phyloP scores from a whole-genome alignment of 2,888 invertebrate genomes.

The Isotomurus palustris region DNA sequence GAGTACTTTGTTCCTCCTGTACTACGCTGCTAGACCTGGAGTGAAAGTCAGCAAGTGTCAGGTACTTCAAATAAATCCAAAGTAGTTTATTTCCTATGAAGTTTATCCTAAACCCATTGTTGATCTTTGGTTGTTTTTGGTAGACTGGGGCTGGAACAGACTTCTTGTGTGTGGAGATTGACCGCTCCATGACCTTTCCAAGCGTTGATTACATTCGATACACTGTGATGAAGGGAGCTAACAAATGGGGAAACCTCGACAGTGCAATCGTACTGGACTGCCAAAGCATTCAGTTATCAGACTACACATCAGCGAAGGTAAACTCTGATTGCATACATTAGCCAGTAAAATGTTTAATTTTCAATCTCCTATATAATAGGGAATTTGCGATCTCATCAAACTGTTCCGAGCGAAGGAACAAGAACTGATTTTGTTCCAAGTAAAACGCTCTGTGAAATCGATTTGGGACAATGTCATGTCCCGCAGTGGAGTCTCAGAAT shows the following conservation, averaged over 20 bases:
- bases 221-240: slow-evolving; percentile 68
- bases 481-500: neutral
- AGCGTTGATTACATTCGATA: slow-evolving; percentile 82
- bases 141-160: neutral
- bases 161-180: slow-evolving; percentile 10
- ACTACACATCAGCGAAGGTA: slow-evolving; percentile 77
- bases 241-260: slow-evolving; percentile 57
- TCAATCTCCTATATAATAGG: slow-evolving; percentile 10
- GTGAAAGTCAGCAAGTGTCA: slow-evolving; percentile 59
- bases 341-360: slow-evolving; percentile 12
- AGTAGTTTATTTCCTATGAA: neutral
- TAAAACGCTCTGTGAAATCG: slow-evolving; percentile 31
- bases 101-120: neutral
- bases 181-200: slow-evolving; percentile 77
- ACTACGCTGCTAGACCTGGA: slow-evolving; percentile 80
- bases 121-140: neutral
- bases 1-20: slow-evolving; percentile 76
- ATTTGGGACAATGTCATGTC: slow-evolving; percentile 3
- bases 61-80: neutral
- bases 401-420: slow-evolving; percentile 29
- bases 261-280: slow-evolving; percentile 79
- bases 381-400: slow-evolving; percentile 32
- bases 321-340: neutral
- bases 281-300: slow-evolving; percentile 78
- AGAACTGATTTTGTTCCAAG: slow-evolving; percentile 32